Evolutionary conservation across 1,140 invertebrate genomes (phyloP).

Genomic region (Phymorhynchus buccinoides): DNA sequence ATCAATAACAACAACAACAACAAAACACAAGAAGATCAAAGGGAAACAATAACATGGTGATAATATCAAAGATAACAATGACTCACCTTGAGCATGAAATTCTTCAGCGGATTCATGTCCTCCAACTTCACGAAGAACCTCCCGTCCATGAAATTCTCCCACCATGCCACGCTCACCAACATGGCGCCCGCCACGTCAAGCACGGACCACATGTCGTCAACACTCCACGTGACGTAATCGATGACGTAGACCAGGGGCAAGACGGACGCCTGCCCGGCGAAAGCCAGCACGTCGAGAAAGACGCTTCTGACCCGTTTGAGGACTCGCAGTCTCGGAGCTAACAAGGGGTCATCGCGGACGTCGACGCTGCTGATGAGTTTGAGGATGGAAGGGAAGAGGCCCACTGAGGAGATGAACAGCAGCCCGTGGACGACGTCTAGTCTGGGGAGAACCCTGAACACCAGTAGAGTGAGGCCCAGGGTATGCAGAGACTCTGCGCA

Average conservation of each 20-base stretch:
- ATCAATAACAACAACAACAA: too few relatives aligned
- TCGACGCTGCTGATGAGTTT: slow-evolving; percentile 45
- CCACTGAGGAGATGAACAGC: slow-evolving; percentile 95
- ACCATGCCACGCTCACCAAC: slow-evolving; percentile 92
- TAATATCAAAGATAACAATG: too few relatives aligned
- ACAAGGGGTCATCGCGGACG: not conserved
- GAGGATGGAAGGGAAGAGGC: slow-evolving; percentile 84
- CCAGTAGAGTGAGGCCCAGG: slow-evolving; percentile 86
- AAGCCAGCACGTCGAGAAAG: not conserved
- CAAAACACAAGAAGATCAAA: too few relatives aligned
- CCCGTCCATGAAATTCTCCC: slow-evolving; percentile 94
- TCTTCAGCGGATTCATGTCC: slow-evolving; percentile 40
- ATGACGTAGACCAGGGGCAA: not conserved
- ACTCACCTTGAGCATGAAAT: slow-evolving; percentile 47
- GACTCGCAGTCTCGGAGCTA: not conserved
- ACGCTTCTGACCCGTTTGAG: not conserved
- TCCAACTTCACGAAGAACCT: slow-evolving; percentile 47
- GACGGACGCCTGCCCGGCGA: slow-evolving; percentile 1
- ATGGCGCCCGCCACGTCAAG: slow-evolving; percentile 75
- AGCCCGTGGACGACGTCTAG: slow-evolving; percentile 91
- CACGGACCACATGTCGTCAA: not conserved
- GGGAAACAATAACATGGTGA: too few relatives aligned
- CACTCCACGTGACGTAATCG: not conserved
- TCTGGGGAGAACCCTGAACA: slow-evolving; percentile 89
- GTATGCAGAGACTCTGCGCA: slow-evolving; percentile 89